A percentile compares a stretch with the other conserved stretches of the same genome.
phyloP scores from a whole-genome alignment of 2,113 vertebrate species.

The Hemicordylus capensis region DNA sequence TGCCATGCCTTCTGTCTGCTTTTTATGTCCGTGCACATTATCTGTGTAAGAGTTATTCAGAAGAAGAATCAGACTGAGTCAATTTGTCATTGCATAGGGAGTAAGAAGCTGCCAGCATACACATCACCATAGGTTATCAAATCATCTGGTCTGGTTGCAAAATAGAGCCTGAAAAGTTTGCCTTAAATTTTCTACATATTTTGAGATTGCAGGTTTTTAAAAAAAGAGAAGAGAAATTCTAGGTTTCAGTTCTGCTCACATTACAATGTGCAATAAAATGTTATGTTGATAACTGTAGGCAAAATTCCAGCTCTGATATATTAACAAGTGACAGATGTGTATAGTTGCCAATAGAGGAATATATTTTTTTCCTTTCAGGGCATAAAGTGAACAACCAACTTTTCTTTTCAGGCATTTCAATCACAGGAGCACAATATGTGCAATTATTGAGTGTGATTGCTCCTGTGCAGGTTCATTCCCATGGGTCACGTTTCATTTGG shows the following conservation, averaged over 20 bases:
- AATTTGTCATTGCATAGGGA: neutral
- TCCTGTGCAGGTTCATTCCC: slow-evolving; percentile 66
- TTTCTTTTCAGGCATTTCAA: slow-evolving; percentile 61
- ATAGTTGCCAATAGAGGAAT: slow-evolving; percentile 39
- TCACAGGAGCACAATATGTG: slow-evolving; percentile 52
- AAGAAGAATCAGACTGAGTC: neutral
- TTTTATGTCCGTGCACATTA: neutral
- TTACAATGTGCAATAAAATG: neutral
- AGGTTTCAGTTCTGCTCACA: neutral
- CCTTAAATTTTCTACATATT: neutral
- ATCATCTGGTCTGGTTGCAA: neutral
- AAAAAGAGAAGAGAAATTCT: neutral
- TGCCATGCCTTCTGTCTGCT: neutral
- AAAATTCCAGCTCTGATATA: neutral
- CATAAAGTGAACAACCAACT: slow-evolving; percentile 45
- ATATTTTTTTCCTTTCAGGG: slow-evolving; percentile 35
- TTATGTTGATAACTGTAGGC: neutral
- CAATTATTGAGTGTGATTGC: slow-evolving; percentile 64
- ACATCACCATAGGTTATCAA: neutral
- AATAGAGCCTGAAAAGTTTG: neutral
- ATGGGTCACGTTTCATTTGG: slow-evolving; percentile 58
- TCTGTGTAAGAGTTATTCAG: neutral
- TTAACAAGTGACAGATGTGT: slow-evolving; percentile 27
- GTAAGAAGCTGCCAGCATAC: neutral
- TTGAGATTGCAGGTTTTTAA: neutral